Evolutionary conservation across 2,113 vertebrate species (phyloP).

Genomic region (Muntiacus muntjak): DNA sequence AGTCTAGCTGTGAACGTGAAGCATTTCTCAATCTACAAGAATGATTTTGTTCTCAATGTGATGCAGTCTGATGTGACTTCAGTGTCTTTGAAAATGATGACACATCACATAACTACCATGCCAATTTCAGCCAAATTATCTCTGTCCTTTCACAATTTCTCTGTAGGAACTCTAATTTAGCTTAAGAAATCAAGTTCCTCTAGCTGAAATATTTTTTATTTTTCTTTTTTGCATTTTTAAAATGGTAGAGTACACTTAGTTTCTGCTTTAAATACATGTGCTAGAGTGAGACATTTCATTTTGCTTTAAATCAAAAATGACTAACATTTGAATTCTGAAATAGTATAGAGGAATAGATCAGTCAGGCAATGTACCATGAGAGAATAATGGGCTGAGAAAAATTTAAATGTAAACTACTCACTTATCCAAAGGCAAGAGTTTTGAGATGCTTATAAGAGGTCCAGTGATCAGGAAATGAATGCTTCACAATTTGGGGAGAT

Average conservation of each 20-base stretch:
- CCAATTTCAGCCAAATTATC: background rate
- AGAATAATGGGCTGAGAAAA: background rate
- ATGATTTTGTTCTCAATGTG: background rate
- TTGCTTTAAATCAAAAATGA: background rate
- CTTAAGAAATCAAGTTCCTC: background rate
- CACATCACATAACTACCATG: background rate
- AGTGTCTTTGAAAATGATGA: background rate
- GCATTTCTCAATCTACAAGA: background rate
- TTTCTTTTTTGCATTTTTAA: background rate
- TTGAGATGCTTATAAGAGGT: background rate
- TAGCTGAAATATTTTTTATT: background rate
- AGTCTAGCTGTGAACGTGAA: background rate
- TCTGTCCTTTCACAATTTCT: background rate
- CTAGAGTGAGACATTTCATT: background rate
- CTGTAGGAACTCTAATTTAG: background rate
- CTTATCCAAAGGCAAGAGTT: background rate
- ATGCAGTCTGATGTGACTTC: background rate
- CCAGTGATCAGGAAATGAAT: background rate
- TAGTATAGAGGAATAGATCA: background rate
- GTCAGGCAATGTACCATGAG: background rate
- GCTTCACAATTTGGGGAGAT: background rate
- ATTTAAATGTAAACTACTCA: background rate
- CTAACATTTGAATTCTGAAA: conserved; percentile 6
- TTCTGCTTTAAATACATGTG: background rate
- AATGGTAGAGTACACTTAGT: background rate